Percentiles rank a stretch among this genome's conserved stretches.
These are phyloP conservation scores for Gymnorhina tibicen DNA, from an alignment of 2,113 vertebrate species.

Conservation along the genomic window DNA sequence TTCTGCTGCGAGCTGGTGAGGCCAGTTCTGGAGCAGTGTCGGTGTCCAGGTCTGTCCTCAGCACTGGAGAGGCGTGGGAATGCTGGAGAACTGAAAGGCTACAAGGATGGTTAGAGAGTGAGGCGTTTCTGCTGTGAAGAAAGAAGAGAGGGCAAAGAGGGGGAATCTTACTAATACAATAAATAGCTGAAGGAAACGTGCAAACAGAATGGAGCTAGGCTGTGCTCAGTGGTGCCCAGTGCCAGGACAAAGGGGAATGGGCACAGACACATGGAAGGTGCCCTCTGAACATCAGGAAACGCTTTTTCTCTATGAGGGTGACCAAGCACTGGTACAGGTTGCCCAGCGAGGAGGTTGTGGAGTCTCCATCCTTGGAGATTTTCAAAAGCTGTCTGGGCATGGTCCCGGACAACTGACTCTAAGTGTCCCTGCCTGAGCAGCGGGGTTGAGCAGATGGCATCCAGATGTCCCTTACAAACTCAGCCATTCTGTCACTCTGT, in stretches of 20 bases:
- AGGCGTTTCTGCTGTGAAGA: accelerated
- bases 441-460: no score
- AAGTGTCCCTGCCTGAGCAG: not conserved
- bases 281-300: not conserved
- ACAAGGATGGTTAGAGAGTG: accelerated
- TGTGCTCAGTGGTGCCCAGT: not conserved
- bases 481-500: not conserved
- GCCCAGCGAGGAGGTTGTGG: not conserved
- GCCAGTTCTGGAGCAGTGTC: accelerated
- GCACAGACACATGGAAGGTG: accelerated
- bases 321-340: not conserved
- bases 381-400: not conserved
- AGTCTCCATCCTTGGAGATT: not conserved
- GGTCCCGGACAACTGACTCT: not conserved
- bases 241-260: no score
- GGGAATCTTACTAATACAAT: accelerated
- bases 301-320: not conserved
- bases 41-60: accelerated
- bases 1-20: accelerated
- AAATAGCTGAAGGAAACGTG: accelerated
- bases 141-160: accelerated
- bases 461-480: not conserved
- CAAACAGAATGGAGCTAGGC: accelerated
- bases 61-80: accelerated
- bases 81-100: accelerated